Evolutionary conservation across 2,888 invertebrate genomes (phyloP).

Genomic region (Sceliomorpha sp.): DNA sequence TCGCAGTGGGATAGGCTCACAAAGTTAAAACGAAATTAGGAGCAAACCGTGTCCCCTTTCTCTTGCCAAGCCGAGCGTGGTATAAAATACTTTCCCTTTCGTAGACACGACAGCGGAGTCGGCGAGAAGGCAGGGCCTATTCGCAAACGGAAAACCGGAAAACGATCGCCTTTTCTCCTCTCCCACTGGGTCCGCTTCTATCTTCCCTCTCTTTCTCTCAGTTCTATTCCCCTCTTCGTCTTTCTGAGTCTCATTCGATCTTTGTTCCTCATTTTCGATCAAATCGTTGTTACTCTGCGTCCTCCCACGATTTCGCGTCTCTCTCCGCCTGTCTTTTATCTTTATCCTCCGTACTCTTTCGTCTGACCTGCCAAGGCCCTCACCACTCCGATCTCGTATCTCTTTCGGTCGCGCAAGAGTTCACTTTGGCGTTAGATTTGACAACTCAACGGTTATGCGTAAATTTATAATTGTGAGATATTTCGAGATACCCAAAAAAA

Average conservation of each 20-base stretch:
- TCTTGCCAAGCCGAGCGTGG: constrained; percentile 80
- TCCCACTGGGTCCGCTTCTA: constrained; percentile 56
- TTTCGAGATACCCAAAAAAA: too few relatives aligned
- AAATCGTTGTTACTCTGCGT: constrained; percentile 33
- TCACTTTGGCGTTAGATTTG: constrained; percentile 38
- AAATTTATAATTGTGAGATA: too few relatives aligned
- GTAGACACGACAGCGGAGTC: constrained; percentile 58
- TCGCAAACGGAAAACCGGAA: constrained; percentile 75
- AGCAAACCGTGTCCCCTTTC: constrained; percentile 80
- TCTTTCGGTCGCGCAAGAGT: constrained; percentile 46
- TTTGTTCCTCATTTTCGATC: constrained; percentile 48
- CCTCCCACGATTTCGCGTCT: constrained; percentile 45
- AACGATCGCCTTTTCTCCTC: constrained; percentile 67
- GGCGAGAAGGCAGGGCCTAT: constrained; percentile 57
- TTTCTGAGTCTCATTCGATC: constrained; percentile 29
- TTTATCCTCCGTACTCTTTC: constrained; percentile 20
- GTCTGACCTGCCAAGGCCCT: constrained; percentile 39
- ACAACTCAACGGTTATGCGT: constrained; percentile 45
- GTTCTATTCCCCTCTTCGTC: constrained; percentile 23
- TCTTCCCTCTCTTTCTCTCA: constrained; percentile 15
- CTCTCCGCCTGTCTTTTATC: constrained; percentile 20
- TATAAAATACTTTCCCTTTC: constrained; percentile 80
- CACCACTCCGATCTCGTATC: constrained; percentile 19
- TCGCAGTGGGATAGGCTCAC: constrained; percentile 64
- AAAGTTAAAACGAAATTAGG: constrained; percentile 79